Evolutionary conservation across 1,140 invertebrate genomes (phyloP), one percentile per base, ranked within the genome.

Genomic region (Lepidurus packardi): DNA sequence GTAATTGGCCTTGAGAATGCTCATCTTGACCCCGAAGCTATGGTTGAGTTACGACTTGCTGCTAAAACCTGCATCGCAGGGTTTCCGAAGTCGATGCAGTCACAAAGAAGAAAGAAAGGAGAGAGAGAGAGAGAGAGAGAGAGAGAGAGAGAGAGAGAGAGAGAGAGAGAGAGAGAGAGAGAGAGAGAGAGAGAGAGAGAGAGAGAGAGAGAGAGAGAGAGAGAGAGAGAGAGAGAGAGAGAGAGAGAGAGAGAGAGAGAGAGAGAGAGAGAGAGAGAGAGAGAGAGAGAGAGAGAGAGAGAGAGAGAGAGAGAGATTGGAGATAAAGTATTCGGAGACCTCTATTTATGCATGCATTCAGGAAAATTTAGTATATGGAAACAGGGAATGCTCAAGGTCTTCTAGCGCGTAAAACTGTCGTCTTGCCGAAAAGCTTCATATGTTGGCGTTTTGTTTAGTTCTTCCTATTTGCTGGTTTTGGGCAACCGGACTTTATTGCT

Each of bases 21-120:
- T 65, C 53, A 65, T 65, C 53, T 65, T 65, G 53, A 65, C 53
- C 53, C 53, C 53, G 53, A 65, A 65, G 53, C 53, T 65, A 65
- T 21, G 53, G n/a, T 21, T 11, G 21, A 65, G 53, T 65, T 65
- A 65, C 53, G 53, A 65, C 53, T 65, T 65, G 53, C 53, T 65
- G 53, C 8, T n/a, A 65, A 65, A 65, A 65, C 53, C 13, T 21
- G 53, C 53, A 65, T 65, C 53, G 16, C 53, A 21, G 53, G 53
- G 53, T 65, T 65, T 21, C 53, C 13, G 16, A 16, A 65, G 53
- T n/a, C 16, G 53, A n/a, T 13, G 5, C 0, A n/a, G 53, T 13
- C 16, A 21, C 16, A 21, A n/a, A 21, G 45, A 16, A 47, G 21
- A 65, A 16, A 16, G 13, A 65, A 65, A 65, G n/a, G 53, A n/a